These are phyloP conservation scores for Watsonalla binaria DNA, from an alignment of 2,888 invertebrate species.

Conservation along the genomic window DNA sequence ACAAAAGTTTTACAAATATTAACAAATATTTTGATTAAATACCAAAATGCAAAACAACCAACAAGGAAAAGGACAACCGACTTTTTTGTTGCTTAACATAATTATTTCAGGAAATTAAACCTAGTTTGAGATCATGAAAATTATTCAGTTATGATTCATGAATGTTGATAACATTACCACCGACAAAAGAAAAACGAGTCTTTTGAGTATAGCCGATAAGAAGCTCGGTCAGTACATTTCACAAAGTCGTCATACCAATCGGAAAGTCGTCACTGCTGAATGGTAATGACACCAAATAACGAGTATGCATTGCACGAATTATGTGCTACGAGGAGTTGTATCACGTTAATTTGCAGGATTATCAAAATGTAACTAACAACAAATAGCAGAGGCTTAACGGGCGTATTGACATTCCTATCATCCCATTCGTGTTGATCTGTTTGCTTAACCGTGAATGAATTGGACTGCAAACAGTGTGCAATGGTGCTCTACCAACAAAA, in stretches of 20 bases:
- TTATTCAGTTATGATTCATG: too few relatives aligned
- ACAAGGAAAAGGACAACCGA: too few relatives aligned
- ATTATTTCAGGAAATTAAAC: too few relatives aligned
- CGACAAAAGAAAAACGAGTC: too few relatives aligned
- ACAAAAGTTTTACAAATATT: too few relatives aligned
- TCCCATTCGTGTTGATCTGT: constrained; percentile 12
- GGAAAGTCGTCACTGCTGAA: background rate
- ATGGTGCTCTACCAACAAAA: background rate
- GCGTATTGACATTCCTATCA: constrained; percentile 25
- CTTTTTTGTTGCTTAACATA: too few relatives aligned
- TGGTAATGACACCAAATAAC: background rate
- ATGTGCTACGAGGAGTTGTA: background rate
- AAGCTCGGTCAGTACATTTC: too few relatives aligned
- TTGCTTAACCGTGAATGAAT: constrained; percentile 2
- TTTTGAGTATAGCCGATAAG: too few relatives aligned
- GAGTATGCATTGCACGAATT: background rate
- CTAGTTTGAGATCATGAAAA: too few relatives aligned
- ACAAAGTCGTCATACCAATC: background rate
- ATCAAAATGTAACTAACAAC: constrained; percentile 22
- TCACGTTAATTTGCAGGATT: constrained; percentile 6
- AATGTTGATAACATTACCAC: too few relatives aligned
- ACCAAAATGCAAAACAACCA: too few relatives aligned
- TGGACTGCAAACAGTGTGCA: background rate
- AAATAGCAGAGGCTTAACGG: constrained; percentile 9
- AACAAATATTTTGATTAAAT: too few relatives aligned